Evolutionary conservation across 53 echinoderm and acorn worm species (phyloP).

Genomic region (Echinometra lucunter): DNA sequence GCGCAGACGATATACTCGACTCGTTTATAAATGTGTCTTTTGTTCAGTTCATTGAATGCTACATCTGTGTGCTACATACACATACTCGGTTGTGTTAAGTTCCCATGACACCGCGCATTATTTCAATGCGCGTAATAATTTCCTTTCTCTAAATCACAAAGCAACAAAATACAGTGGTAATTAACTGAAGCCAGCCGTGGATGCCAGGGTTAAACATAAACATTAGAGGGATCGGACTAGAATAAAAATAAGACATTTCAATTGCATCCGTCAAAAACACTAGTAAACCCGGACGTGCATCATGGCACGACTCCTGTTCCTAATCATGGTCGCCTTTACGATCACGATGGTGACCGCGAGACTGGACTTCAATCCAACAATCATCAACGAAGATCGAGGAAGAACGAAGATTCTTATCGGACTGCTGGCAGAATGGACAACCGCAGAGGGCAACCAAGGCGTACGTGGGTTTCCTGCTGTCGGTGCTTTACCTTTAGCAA

Average conservation of each 20-base stretch:
- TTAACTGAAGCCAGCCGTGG: background rate
- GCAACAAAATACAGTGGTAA: background rate
- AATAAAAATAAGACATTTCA: background rate
- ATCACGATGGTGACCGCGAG: constrained; percentile 11
- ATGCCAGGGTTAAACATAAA: background rate
- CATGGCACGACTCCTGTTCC: constrained; percentile 54
- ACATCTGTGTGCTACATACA: no score
- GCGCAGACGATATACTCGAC: background rate
- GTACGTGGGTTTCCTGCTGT: background rate
- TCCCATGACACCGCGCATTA: constrained; percentile 15
- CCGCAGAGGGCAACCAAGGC: constrained; percentile 12
- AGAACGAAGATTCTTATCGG: constrained; percentile 18
- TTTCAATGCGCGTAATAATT: background rate
- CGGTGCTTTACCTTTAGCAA: constrained; percentile 46
- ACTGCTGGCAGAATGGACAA: constrained; percentile 38
- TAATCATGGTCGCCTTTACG: constrained; percentile 13
- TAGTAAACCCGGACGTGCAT: constrained; percentile 12
- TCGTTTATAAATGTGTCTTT: no score
- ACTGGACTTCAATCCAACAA: constrained; percentile 41
- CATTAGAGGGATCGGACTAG: background rate
- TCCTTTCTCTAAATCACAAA: background rate
- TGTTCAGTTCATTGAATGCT: background rate
- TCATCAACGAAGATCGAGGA: constrained; percentile 57
- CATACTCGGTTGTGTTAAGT: no score
- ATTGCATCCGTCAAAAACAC: background rate